These are phyloP conservation scores for Mustelus asterias DNA, from an alignment of 2,113 vertebrate genomes.

Conservation along the genomic window DNA sequence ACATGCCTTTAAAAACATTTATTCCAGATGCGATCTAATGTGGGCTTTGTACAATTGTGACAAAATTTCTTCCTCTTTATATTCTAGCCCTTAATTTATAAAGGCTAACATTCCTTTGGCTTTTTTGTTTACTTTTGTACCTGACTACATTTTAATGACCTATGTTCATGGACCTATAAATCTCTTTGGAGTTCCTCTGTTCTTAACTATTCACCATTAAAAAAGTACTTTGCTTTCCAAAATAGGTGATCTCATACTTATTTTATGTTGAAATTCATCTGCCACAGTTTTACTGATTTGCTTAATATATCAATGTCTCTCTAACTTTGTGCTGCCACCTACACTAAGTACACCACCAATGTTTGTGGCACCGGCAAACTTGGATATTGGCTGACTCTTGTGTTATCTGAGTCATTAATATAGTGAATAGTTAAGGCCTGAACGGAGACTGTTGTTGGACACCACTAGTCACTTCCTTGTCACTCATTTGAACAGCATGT, in stretches of 20 bases:
- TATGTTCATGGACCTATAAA: neutral
- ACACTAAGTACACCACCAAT: neutral
- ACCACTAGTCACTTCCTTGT: neutral
- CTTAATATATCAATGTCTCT: neutral
- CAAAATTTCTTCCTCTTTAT: too few species aligned
- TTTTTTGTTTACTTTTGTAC: neutral
- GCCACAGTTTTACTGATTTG: neutral
- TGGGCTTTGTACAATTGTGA: too few species aligned
- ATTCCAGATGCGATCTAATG: neutral
- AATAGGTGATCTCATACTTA: neutral
- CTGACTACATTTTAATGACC: neutral
- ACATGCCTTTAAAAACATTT: neutral
- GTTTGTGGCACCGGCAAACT: neutral
- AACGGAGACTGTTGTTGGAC: neutral
- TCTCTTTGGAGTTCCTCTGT: neutral
- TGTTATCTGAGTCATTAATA: neutral
- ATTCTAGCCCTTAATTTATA: too few species aligned
- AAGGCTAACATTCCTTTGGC: too few species aligned
- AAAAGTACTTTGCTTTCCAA: neutral
- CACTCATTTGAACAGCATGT: neutral
- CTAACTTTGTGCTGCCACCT: neutral
- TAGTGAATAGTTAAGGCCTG: neutral
- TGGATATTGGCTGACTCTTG: neutral
- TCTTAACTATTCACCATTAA: neutral
- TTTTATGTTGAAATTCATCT: neutral